Conservation (phyloP, 1,140 invertebrate genomes). For the Ceratina australensis region DNA sequence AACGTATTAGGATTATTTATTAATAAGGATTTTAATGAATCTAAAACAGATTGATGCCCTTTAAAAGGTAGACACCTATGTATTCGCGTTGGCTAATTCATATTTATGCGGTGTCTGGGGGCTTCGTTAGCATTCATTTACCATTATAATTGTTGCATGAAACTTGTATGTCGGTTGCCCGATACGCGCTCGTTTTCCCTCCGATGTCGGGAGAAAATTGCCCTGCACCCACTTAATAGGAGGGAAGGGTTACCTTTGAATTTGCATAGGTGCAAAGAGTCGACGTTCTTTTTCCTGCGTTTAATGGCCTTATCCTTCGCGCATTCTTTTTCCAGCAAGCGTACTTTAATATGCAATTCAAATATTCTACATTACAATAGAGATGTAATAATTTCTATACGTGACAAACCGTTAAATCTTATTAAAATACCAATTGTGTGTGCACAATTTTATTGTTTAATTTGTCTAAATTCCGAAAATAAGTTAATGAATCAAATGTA, state of each 20-base stretch:
- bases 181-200: constrained; percentile 17
- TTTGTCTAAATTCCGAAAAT: background rate
- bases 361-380: no score
- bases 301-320: background rate
- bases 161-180: constrained; percentile 17
- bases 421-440: background rate
- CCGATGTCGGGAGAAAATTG: constrained; percentile 11
- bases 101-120: constrained; percentile 17
- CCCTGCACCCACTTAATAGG: constrained; percentile 1
- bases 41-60: background rate
- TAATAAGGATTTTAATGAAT: no score
- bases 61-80: background rate
- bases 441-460: background rate
- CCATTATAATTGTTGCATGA: constrained; percentile 38
- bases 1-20: no score
- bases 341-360: no score
- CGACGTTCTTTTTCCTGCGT: background rate
- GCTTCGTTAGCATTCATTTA: constrained; percentile 44
- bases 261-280: constrained; percentile 21
- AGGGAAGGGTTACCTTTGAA: background rate
- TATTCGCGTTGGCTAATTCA: constrained; percentile 16
- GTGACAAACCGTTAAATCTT: no score
- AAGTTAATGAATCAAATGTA: no score
- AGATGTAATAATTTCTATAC: no score
- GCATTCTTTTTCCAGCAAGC: background rate